Percentiles rank a stretch among this genome's conserved stretches.
Conservation (phyloP, 2,797 vertebrate species). For the Myotis vivesi region DNA sequence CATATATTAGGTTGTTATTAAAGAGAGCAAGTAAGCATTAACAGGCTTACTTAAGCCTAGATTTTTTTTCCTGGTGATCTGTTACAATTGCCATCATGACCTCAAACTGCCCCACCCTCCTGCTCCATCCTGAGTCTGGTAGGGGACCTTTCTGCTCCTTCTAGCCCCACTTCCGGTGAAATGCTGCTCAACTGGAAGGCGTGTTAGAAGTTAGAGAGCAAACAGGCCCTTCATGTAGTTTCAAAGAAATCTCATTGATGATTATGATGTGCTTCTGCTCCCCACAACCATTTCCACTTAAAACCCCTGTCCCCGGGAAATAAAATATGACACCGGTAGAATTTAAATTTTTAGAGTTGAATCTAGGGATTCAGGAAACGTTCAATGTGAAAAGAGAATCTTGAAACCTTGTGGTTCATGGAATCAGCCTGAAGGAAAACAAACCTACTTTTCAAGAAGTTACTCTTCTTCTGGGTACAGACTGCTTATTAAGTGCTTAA, state of each 20-base stretch:
- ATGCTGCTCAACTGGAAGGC: rapidly evolving
- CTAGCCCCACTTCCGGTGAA: rapidly evolving
- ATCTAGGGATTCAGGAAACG: background rate
- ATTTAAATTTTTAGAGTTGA: background rate
- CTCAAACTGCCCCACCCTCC: too few species aligned
- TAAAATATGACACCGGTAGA: background rate
- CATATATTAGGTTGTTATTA: background rate
- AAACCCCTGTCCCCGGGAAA: background rate
- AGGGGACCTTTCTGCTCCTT: background rate
- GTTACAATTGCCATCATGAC: background rate
- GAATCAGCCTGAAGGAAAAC: background rate
- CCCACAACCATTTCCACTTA: background rate
- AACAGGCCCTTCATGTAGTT: rapidly evolving
- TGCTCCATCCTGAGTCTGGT: background rate
- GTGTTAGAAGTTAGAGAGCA: background rate
- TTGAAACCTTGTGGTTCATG: background rate
- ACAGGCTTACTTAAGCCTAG: background rate
- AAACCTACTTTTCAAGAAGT: background rate
- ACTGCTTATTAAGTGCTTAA: background rate
- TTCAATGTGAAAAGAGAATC: background rate
- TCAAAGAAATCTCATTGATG: background rate
- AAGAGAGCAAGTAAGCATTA: background rate
- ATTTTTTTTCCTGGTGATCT: background rate
- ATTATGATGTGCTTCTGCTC: background rate
- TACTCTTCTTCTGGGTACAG: background rate